These are phyloP conservation scores for Clangula hyemalis DNA, from an alignment of 2,797 vertebrate genomes.

Conservation along the genomic window DNA sequence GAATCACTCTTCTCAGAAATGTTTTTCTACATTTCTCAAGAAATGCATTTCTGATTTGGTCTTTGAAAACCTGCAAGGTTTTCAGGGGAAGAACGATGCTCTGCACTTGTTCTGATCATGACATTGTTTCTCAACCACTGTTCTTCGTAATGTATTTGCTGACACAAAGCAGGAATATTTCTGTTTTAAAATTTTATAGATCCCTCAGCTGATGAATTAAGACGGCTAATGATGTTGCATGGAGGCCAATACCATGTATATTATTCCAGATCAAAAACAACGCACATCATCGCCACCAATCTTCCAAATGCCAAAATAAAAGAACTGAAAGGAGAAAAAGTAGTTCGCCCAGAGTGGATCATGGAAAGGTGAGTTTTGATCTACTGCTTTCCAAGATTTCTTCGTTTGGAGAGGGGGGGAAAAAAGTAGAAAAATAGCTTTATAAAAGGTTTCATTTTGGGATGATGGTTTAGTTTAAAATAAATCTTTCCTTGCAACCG, in stretches of 20 bases:
- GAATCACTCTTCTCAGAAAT: background rate
- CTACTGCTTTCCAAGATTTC: background rate
- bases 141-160: background rate
- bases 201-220: slow-evolving; percentile 93
- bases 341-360: slow-evolving; percentile 96
- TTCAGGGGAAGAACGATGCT: background rate
- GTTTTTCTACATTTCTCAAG: background rate
- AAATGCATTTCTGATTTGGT: background rate
- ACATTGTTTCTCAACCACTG: background rate
- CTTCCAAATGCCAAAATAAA: slow-evolving; percentile 95
- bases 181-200: slow-evolving; percentile 79
- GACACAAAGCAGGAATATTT: slow-evolving; percentile 2
- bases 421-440: background rate
- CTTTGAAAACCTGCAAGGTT: background rate
- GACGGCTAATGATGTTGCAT: slow-evolving; percentile 95
- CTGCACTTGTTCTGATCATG: background rate
- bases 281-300: slow-evolving; percentile 96
- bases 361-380: slow-evolving; percentile 88
- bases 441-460: background rate
- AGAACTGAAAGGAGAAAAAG: slow-evolving; percentile 92
- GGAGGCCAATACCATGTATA: slow-evolving; percentile 95
- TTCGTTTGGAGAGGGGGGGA: background rate
- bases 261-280: slow-evolving; percentile 95
- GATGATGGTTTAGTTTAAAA: background rate
- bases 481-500: background rate